Base-by-base conservation (phyloP, 2,113 vertebrate species). In the Chlorocebus sabaeus region DNA sequence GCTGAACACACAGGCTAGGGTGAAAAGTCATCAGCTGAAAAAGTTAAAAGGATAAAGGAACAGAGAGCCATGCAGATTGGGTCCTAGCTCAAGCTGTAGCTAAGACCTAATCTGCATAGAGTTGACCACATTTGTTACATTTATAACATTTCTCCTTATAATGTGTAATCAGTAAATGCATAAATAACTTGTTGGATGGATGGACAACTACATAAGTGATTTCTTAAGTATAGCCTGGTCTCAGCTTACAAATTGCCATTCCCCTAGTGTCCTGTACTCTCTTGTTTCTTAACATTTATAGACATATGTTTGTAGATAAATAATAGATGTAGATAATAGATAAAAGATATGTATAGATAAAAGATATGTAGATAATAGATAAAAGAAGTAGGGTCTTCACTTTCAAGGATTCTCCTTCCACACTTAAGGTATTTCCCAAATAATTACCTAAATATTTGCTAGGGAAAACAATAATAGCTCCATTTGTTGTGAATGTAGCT, bases 21-120 rank as follows among this genome's bases (percentile, higher is more conserved):
- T 82, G 82, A 93, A 96, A 96, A 85, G 20, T 35, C 20, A 96
- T 52, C 38, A 64, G 18, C 25, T 61, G n/a, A 68, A 93, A 80
- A 88, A 83, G 35, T 89, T 80, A 89, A 83, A 92, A 85, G 50
- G 61, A 50, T 70, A 81, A 78, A 76, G 38, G 61, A 76, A 18
- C 72, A 94, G 38, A 94, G 80, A 79, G 72, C 13, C 70, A 83
- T 84, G n/a, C 67, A 67, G n/a, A 92, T 80, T 50, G 67, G 59
- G 38, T 72, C 22, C 72, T 55, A 80, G 73, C 14, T 87, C 50
- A 86, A 82, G 48, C 20, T 32, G 27, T 30, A 64, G 61, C 61
- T 64, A 6, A 2, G 27, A 64, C 27, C 61, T 64, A 64, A 64
- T 64, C 61, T 64, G 61, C 1, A 45, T 83, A 92, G 27, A 55